phyloP scores from a whole-genome alignment of 2,888 invertebrate species.

The Drosophila meridiana region DNA sequence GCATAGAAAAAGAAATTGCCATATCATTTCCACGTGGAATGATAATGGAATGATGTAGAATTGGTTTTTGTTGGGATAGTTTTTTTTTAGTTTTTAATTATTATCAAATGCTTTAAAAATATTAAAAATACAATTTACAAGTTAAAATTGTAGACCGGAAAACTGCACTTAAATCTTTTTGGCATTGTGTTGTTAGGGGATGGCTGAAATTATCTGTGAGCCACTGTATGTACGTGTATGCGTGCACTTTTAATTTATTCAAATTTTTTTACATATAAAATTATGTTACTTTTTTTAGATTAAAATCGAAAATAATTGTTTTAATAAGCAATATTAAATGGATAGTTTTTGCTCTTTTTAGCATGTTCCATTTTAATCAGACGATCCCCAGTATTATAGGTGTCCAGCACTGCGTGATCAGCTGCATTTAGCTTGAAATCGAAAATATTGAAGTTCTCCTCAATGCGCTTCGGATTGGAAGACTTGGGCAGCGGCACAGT shows the following conservation, averaged over 20 bases:
- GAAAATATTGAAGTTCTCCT: constrained; percentile 87
- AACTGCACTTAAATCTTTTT: too few species aligned
- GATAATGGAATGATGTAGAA: too few species aligned
- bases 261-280: neutral
- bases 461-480: constrained; percentile 86
- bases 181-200: neutral
- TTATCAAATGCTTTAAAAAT: neutral
- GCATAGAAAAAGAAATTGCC: neutral
- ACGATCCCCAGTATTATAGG: constrained; percentile 85
- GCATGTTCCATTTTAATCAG: constrained; percentile 83
- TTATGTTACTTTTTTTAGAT: neutral
- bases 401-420: constrained; percentile 86
- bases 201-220: neutral
- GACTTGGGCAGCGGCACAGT: constrained; percentile 87
- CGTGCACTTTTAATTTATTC: neutral
- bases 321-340: constrained; percentile 80
- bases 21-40: too few species aligned
- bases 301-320: neutral
- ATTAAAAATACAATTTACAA: neutral
- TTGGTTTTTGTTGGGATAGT: too few species aligned
- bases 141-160: too few species aligned
- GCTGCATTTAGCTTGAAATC: constrained; percentile 87
- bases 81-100: neutral
- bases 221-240: neutral
- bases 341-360: constrained; percentile 79